phyloP scores from a whole-genome alignment of 1,140 invertebrate species.

The Tetraneura akinire region DNA sequence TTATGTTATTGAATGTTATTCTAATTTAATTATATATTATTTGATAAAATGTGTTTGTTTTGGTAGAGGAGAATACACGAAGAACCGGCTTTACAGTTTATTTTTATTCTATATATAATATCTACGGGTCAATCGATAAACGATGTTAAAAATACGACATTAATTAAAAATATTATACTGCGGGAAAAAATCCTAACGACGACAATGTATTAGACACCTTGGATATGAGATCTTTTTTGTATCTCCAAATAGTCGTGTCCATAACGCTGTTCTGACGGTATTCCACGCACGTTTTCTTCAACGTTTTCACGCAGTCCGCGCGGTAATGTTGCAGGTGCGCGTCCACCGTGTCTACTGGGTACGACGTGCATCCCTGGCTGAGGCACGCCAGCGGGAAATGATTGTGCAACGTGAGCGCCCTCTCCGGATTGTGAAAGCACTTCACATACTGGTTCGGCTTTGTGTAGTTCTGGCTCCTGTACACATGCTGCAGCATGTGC shows the following conservation, averaged over 20 bases:
- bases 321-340: slow-evolving; percentile 93
- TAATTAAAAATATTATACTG: too few species aligned
- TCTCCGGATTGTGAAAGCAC: slow-evolving; percentile 89
- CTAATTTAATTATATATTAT: too few species aligned
- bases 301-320: slow-evolving; percentile 84
- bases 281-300: slow-evolving; percentile 83
- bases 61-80: too few species aligned
- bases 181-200: slow-evolving; percentile 71
- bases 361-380: slow-evolving; percentile 82
- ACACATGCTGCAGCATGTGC: slow-evolving; percentile 93
- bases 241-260: slow-evolving; percentile 87
- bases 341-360: slow-evolving; percentile 77
- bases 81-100: too few species aligned
- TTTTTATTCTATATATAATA: too few species aligned
- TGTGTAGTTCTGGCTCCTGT: slow-evolving; percentile 86
- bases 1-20: too few species aligned
- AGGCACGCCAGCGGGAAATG: slow-evolving; percentile 89
- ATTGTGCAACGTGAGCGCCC: slow-evolving; percentile 87
- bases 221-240: slow-evolving; percentile 73
- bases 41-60: too few species aligned
- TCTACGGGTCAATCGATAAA: too few species aligned
- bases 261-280: slow-evolving; percentile 79
- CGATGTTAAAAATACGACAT: too few species aligned
- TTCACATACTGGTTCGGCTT: slow-evolving; percentile 92
- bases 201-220: slow-evolving; percentile 71